A percentile compares a stretch with the other conserved stretches of the same genome.
These are phyloP conservation scores for Netelia virgata DNA, from an alignment of 2,888 invertebrate genomes.

Conservation along the genomic window DNA sequence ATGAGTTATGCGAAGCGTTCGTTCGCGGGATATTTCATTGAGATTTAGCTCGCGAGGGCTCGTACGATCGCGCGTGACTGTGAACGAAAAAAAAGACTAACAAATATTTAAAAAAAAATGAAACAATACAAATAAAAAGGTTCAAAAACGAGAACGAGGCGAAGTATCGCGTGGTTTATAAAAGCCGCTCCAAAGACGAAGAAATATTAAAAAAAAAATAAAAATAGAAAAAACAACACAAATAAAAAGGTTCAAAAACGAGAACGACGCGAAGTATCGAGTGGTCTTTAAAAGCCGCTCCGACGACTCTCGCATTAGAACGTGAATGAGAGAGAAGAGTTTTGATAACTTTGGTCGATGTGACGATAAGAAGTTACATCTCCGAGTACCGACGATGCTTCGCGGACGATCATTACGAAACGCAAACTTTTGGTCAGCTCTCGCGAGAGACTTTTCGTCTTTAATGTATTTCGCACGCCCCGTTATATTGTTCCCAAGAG, in stretches of 20 bases:
- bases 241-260: conserved; percentile 2
- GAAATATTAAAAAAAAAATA: no score
- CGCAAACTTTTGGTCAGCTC: conserved; percentile 46
- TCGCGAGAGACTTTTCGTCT: conserved; percentile 20
- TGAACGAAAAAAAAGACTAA: conserved; percentile 31
- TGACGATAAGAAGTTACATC: conserved; percentile 12
- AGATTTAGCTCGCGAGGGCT: conserved; percentile 50
- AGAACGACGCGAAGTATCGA: conserved; percentile 32
- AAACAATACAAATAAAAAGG: neutral
- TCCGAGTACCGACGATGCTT: neutral
- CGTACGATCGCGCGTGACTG: conserved; percentile 30
- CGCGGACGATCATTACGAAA: conserved; percentile 46
- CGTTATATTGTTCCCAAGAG: conserved; percentile 38
- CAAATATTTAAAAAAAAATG: conserved; percentile 6
- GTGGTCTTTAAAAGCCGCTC: conserved; percentile 29
- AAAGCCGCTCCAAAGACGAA: conserved; percentile 8
- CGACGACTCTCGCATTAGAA: conserved; percentile 5
- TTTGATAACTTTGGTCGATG: conserved; percentile 7
- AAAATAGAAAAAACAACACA: neutral
- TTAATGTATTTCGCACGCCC: neutral
- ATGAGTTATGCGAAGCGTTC: conserved; percentile 54
- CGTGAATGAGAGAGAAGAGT: conserved; percentile 10
- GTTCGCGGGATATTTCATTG: conserved; percentile 50
- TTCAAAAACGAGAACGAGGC: conserved; percentile 12
- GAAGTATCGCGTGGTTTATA: conserved; percentile 38